Evolutionary conservation across 2,113 vertebrate species (phyloP), one percentile per base, ranked within the genome.

Genomic region (Chaetodon auriga): DNA sequence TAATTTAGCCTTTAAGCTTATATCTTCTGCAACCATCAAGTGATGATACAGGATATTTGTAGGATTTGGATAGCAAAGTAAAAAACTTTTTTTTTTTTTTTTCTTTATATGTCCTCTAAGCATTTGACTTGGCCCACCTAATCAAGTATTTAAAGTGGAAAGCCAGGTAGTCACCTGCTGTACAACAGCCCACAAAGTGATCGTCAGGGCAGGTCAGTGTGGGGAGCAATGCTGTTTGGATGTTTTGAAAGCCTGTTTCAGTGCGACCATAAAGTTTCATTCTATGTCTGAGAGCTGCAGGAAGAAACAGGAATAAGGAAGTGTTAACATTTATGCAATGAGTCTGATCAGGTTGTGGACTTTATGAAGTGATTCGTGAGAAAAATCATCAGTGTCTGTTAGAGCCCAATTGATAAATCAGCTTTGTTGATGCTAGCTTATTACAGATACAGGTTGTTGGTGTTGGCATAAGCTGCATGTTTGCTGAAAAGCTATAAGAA

Each of bases 1-100:
- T 84, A 65, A 87, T 84, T 57, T 61, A n/a, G n/a, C n/a, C n/a
- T n/a, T n/a, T 19, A 5, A 58, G 18, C 54, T 62, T 49, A 13
- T 57, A 65, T 81, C 1, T 30, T 72, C 63, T 55, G 7, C 12
- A 23, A 12, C 43, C 53, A 63, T 57, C 36, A 49, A 68, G 25
- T 1, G 0, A 60, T 25, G 0, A 73, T 13, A 3, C 7, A 25
- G 21, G 55, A 3, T 18, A 43, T 62, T 48, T 55, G 13, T n/a
- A 54, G 54, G 49, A 54, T 71, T 57, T 11, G 6, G 25, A 8
- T 6, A 72, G 41, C 25, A 25, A 41, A 18, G 13, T 1, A 18
- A n/a, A 62, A 1, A 54, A 15, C 18, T 61, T 62, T 1, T 41
- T 53, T 49, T 55, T 46, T 41, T 6, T 41, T 41, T 41, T 48